Evolutionary conservation across 1,140 invertebrate genomes (phyloP).

Genomic region (Tetragnatha versicolor): DNA sequence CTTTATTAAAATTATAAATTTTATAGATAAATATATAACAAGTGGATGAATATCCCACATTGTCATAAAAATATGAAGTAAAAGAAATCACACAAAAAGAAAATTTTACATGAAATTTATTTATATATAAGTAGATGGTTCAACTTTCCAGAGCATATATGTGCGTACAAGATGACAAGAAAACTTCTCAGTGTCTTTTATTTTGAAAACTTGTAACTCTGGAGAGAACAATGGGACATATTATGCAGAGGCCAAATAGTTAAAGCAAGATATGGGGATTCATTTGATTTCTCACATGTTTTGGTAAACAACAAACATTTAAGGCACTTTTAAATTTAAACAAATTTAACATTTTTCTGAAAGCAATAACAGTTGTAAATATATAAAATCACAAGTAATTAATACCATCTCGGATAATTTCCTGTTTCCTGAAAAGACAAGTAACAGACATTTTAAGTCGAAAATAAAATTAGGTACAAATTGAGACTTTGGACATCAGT

Average conservation of each 20-base stretch:
- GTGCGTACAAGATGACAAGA: slow-evolving; percentile 46
- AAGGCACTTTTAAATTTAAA: background rate
- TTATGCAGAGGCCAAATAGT: background rate
- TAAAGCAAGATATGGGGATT: background rate
- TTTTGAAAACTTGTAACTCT: background rate
- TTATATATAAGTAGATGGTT: slow-evolving; percentile 41
- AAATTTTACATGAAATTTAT: slow-evolving; percentile 29
- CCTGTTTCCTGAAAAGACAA: no score
- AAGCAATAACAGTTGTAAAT: no score
- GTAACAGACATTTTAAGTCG: no score
- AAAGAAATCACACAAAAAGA: background rate
- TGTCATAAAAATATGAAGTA: no score
- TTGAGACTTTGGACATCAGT: no score
- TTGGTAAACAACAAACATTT: background rate
- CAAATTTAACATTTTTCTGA: background rate
- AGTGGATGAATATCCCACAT: no score
- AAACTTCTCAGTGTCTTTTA: background rate
- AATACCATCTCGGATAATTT: no score
- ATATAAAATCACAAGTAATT: no score
- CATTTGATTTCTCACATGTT: background rate
- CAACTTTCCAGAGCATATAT: slow-evolving; percentile 46
- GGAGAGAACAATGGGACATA: background rate
- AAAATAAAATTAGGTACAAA: no score
- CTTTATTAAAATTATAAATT: no score
- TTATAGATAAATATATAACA: no score